Conservation (phyloP, 2,797 vertebrate species). For the Leucoraja ocellata region DNA sequence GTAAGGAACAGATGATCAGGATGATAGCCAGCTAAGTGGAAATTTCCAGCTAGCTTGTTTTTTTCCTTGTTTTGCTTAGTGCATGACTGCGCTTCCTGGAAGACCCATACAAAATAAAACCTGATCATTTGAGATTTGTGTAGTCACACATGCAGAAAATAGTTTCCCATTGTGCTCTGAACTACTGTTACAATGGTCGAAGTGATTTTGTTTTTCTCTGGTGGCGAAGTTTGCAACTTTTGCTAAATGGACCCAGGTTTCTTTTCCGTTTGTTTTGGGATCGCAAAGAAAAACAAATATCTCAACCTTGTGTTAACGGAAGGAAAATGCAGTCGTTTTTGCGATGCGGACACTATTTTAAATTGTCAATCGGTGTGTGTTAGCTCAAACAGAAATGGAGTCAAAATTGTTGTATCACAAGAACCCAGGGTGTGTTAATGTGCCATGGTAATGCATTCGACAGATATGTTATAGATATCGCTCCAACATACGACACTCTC, state of each 20-base stretch:
- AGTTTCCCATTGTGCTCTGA: background rate
- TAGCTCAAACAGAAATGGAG: background rate
- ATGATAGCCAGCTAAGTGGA: conserved; percentile 93
- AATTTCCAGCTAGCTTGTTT: conserved; percentile 87
- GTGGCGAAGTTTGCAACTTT: background rate
- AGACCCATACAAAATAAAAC: conserved; percentile 57
- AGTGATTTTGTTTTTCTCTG: background rate
- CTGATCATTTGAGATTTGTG: conserved; percentile 39
- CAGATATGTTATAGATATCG: background rate
- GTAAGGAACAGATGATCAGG: conserved; percentile 90
- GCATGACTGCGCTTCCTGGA: conserved; percentile 75
- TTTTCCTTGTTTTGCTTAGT: conserved; percentile 68
- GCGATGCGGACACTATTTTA: background rate
- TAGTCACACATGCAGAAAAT: background rate
- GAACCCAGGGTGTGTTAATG: background rate
- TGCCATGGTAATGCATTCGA: background rate
- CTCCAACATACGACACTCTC: background rate
- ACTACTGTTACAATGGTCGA: background rate
- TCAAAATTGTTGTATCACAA: background rate
- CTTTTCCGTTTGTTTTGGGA: background rate
- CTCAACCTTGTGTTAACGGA: background rate
- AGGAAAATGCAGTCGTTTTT: background rate
- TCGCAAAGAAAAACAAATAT: background rate
- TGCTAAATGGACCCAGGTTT: background rate
- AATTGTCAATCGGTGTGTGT: background rate